Evolutionary conservation across 2,797 vertebrate genomes (phyloP).

Genomic region (Hypotaenidia okinawae): DNA sequence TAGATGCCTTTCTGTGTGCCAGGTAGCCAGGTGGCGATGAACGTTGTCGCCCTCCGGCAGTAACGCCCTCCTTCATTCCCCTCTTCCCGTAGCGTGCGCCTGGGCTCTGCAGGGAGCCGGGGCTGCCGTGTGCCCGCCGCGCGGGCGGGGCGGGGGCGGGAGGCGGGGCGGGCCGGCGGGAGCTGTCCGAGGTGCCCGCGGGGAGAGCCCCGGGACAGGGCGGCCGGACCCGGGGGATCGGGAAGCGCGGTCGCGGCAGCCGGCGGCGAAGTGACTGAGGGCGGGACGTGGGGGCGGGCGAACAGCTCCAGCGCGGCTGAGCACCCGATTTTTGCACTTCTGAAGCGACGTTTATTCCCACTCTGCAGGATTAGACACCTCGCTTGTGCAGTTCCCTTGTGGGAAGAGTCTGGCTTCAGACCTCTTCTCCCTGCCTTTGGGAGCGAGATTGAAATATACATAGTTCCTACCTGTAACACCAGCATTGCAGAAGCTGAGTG

Average conservation of each 20-base stretch:
- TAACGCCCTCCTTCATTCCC: fast-evolving
- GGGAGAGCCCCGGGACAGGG: too few species aligned
- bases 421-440: background rate
- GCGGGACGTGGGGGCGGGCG: too few species aligned
- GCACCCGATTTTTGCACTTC: background rate
- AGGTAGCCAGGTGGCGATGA: background rate
- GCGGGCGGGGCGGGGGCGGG: background rate
- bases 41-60: fast-evolving
- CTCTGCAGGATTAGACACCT: background rate
- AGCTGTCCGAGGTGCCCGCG: background rate
- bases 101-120: fast-evolving
- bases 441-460: background rate
- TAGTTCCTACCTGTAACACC: background rate
- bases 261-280: fast-evolving
- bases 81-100: fast-evolving
- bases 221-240: background rate
- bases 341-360: background rate
- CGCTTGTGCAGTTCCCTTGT: background rate
- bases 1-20: background rate
- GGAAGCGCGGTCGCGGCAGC: too few species aligned
- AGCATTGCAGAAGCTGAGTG: background rate
- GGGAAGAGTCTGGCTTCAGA: background rate
- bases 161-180: background rate
- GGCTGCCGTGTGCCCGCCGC: fast-evolving
- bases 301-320: background rate